Conservation (phyloP, 2,797 vertebrate species). For the Lemur catta region DNA sequence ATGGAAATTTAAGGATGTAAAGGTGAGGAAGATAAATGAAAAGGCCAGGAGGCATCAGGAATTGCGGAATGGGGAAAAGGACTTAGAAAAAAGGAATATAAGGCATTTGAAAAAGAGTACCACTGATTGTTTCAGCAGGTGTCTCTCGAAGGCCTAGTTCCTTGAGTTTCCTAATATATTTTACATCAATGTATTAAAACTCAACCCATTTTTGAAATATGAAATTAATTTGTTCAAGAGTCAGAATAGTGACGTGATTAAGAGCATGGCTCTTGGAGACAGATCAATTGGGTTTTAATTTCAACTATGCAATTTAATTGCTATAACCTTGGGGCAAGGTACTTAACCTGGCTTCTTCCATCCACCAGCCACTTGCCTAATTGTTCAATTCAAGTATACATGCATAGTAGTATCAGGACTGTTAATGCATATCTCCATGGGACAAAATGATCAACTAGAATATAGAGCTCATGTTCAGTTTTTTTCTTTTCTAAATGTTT, state of each 20-base stretch:
- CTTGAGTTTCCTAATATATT: not conserved
- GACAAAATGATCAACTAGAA: not conserved
- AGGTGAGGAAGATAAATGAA: not conserved
- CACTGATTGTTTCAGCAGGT: not conserved
- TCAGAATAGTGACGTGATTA: not conserved
- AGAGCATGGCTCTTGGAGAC: not conserved
- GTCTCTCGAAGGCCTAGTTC: not conserved
- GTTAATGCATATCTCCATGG: not conserved
- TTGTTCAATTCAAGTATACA: not conserved
- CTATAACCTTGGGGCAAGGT: not conserved
- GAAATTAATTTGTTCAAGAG: not conserved
- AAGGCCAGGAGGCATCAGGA: not conserved
- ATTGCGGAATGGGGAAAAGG: not conserved
- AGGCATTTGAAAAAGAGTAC: not conserved
- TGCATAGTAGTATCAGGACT: not conserved
- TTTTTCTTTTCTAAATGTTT: not conserved
- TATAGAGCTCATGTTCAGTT: not conserved
- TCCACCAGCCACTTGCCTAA: not conserved
- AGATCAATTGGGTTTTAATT: not conserved
- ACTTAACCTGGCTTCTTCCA: not conserved
- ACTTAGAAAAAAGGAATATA: not conserved
- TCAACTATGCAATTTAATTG: not conserved
- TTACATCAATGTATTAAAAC: not conserved
- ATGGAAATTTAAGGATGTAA: not conserved
- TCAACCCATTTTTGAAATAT: not conserved